A percentile compares a stretch with the other conserved stretches of the same genome.
Conservation (phyloP, 2,797 vertebrate genomes). For the Anas bahamensis region DNA sequence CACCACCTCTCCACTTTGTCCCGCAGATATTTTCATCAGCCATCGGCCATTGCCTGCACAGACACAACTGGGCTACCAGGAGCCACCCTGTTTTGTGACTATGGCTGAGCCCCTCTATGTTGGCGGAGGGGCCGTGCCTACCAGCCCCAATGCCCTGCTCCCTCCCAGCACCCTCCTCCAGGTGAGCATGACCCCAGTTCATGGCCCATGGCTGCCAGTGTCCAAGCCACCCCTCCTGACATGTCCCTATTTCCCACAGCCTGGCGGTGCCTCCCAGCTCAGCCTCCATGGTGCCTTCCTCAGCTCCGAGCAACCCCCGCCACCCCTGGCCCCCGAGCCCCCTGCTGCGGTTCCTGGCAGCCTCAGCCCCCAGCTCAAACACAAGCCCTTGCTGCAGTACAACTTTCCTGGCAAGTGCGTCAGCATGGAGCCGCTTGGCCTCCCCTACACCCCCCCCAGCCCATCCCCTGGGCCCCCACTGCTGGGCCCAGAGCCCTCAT, state of each 20-base stretch:
- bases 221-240: background rate
- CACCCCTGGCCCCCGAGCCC: background rate
- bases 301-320: slow-evolving; percentile 57
- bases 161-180: slow-evolving; percentile 50
- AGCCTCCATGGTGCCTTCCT: slow-evolving; percentile 52
- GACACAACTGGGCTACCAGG: slow-evolving; percentile 50
- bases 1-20: background rate
- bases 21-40: slow-evolving; percentile 76
- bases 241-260: slow-evolving; percentile 48
- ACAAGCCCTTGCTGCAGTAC: slow-evolving; percentile 79
- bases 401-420: slow-evolving; percentile 72
- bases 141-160: background rate
- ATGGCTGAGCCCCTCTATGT: slow-evolving; percentile 53
- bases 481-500: slow-evolving; percentile 64
- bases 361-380: slow-evolving; percentile 72
- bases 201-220: rapidly evolving
- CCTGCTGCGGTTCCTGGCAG: background rate
- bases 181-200: slow-evolving; percentile 50
- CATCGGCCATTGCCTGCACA: slow-evolving; percentile 39
- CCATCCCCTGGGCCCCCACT: slow-evolving; percentile 38
- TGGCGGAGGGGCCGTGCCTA: background rate
- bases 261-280: slow-evolving; percentile 44
- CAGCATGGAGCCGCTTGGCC: slow-evolving; percentile 64
- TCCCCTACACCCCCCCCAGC: slow-evolving; percentile 45
- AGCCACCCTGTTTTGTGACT: slow-evolving; percentile 63